These are phyloP conservation scores for Anhinga anhinga DNA, from an alignment of 2,113 vertebrate species.

Conservation along the genomic window DNA sequence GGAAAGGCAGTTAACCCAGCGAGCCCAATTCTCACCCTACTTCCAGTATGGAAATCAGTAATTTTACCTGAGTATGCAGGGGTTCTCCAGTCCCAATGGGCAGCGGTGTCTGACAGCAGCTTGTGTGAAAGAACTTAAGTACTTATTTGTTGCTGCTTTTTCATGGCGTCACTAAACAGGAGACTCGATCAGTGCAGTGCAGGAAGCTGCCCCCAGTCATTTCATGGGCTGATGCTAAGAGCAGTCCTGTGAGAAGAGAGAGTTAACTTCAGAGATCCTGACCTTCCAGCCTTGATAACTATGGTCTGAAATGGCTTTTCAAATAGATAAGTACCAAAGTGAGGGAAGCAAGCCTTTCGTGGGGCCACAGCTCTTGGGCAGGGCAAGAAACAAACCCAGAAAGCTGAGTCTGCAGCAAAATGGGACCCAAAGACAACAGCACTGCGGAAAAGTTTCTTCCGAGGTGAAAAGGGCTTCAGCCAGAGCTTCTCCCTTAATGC, in stretches of 20 bases:
- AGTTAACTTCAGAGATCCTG: not conserved
- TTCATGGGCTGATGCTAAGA: not conserved
- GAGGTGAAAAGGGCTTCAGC: not conserved
- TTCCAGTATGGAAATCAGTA: not conserved
- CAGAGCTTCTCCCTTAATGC: not conserved
- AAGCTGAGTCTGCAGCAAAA: not conserved
- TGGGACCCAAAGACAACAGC: not conserved
- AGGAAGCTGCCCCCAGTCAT: not conserved
- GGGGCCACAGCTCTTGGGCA: not conserved
- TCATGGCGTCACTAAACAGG: not conserved
- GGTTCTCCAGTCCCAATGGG: not conserved
- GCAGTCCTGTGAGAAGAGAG: not conserved
- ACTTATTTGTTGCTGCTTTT: not conserved
- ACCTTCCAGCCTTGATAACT: not conserved
- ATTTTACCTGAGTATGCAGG: rapidly evolving
- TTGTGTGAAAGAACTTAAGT: not conserved
- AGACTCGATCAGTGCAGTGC: not conserved
- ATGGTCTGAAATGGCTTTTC: not conserved
- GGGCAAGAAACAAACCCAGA: not conserved
- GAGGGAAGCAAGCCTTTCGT: not conserved
- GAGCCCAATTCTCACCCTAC: not conserved
- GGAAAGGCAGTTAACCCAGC: not conserved
- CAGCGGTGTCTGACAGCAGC: not conserved
- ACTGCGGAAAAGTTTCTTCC: not conserved
- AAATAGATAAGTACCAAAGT: not conserved